These are phyloP conservation scores for Bibio marci DNA, from an alignment of 2,888 invertebrate genomes.

Conservation along the genomic window DNA sequence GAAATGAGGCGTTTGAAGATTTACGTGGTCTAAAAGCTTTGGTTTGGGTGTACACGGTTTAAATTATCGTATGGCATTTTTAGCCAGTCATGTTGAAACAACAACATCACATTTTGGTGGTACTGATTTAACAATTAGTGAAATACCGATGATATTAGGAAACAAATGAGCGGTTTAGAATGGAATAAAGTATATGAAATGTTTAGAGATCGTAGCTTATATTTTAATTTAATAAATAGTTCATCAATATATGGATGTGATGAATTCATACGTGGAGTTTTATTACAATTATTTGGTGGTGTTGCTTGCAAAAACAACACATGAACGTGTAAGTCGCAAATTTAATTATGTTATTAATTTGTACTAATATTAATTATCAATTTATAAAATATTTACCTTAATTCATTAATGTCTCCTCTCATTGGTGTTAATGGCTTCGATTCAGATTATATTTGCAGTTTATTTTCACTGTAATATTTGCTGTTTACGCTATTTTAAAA, in stretches of 20 bases:
- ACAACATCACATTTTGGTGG: slow-evolving; percentile 80
- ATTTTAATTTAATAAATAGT: slow-evolving; percentile 75
- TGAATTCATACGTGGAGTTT: slow-evolving; percentile 81
- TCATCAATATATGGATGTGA: slow-evolving; percentile 92
- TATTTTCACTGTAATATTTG: too few species aligned
- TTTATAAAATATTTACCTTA: too few species aligned
- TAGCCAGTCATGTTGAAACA: slow-evolving; percentile 81
- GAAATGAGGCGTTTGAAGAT: slow-evolving; percentile 70
- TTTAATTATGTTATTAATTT: too few species aligned
- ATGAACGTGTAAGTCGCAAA: slow-evolving; percentile 45
- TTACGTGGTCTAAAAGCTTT: slow-evolving; percentile 65
- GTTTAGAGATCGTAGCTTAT: slow-evolving; percentile 85
- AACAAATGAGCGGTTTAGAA: slow-evolving; percentile 84
- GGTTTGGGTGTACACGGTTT: slow-evolving; percentile 73
- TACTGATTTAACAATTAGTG: slow-evolving; percentile 65
- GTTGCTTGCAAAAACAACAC: slow-evolving; percentile 87
- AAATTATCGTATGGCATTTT: slow-evolving; percentile 72
- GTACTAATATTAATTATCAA: slow-evolving; percentile 6
- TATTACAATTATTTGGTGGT: slow-evolving; percentile 93
- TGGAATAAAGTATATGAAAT: slow-evolving; percentile 93
- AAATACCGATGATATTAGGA: slow-evolving; percentile 79
- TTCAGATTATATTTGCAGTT: too few species aligned
- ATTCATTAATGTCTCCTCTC: too few species aligned
- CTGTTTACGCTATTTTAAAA: too few species aligned
- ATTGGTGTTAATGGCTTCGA: too few species aligned